Evolutionary conservation across 2,797 vertebrate species (phyloP), one percentile per base, ranked within the genome.

Genomic region (Valencia hispanica): DNA sequence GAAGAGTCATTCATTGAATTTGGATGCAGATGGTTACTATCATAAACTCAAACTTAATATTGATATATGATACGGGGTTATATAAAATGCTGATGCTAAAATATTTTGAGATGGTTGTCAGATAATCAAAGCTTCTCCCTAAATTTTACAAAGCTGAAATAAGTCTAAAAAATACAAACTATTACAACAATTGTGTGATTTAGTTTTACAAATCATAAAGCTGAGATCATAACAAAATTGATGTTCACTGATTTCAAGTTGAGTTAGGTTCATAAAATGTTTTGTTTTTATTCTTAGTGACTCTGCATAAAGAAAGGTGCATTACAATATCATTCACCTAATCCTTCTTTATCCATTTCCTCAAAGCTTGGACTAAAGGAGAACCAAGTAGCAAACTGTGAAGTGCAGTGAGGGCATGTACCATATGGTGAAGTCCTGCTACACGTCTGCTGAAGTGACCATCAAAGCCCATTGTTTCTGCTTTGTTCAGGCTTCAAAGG

Each of bases 401-500:
- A 86, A 83, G 79, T 68, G 71, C 70, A 73, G 79, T 1, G 48
- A 88, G 91, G 88, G 70, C 92, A 91, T 70, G 91, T 88, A 88
- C 88, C 93, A 94, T 94, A 94, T 95, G 94, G 90, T 91, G 87
- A 81, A 79, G 80, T 89, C 83, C 85, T 88, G 91, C 87, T 73
- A 75, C 83, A 45, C 75, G 71, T 80, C 75, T 73, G 84, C 90
- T 89, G 85, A 93, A 93, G 86, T 72, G 75, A 75, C 91, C 88
- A 93, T 95, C 92, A 95, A 93, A 95, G 90, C 88, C 85, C 75
- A 91, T 92, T 88, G 90, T 93, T 87, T 87, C 71, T 72, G 81
- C 91, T 95, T 94, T 95, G 92, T 94, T 94, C 90, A 32, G 63
- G 85, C 92, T 94, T 93, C 92, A 95, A 93, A 95, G 90, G 80